A percentile compares a stretch with the other conserved stretches of the same genome.
Conservation (phyloP, 2,113 vertebrate genomes). For the Peromyscus leucopus region DNA sequence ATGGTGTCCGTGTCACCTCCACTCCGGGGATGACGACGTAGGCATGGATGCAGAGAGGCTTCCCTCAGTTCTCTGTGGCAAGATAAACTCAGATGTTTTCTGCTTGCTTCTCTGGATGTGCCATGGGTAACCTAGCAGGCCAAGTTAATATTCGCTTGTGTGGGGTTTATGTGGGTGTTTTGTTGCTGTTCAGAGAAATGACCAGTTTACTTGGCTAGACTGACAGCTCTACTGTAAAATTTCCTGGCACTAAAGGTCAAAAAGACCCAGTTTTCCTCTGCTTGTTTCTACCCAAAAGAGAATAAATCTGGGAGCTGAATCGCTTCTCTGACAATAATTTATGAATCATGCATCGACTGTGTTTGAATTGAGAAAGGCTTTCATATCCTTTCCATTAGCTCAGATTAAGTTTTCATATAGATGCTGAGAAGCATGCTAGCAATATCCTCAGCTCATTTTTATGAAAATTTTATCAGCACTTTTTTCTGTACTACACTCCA, state of each 20-base stretch:
- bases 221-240: constrained; percentile 98
- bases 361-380: constrained; percentile 99
- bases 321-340: constrained; percentile 99
- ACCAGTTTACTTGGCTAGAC: constrained; percentile 96
- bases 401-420: constrained; percentile 99
- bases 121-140: constrained; percentile 87
- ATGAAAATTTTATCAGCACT: constrained; percentile 99
- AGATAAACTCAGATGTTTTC: constrained; percentile 83
- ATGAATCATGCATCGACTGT: constrained; percentile 99
- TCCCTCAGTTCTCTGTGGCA: constrained; percentile 80
- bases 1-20: constrained; percentile 43
- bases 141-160: constrained; percentile 90
- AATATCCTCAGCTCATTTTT: constrained; percentile 99
- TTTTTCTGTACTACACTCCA: constrained; percentile 99
- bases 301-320: constrained; percentile 98
- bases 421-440: constrained; percentile 99
- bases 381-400: constrained; percentile 99
- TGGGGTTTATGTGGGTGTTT: constrained; percentile 87
- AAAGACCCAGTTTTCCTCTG: constrained; percentile 91
- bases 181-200: constrained; percentile 92
- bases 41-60: constrained; percentile 87
- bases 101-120: constrained; percentile 83
- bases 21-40: constrained; percentile 90
- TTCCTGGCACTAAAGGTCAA: constrained; percentile 96
- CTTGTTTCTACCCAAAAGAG: constrained; percentile 92